Conservation (phyloP, 2,113 vertebrate species). For the Cairina moschata region DNA sequence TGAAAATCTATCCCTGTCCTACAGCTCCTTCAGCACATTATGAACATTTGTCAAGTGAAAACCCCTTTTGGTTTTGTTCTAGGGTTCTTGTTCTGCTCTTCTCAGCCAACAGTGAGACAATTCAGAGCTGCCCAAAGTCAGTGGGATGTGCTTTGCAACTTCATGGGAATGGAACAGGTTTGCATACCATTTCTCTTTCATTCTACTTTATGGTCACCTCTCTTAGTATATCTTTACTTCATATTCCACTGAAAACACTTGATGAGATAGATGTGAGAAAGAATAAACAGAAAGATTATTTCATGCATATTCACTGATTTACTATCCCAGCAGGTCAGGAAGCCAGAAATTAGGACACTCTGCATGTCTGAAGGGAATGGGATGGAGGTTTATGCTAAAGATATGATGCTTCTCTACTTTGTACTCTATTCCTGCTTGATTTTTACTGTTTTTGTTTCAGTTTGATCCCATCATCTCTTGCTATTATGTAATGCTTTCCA, state of each 20-base stretch:
- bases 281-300: background rate
- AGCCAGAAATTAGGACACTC: background rate
- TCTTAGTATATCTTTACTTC: background rate
- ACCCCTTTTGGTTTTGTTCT: rapidly evolving
- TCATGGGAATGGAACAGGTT: background rate
- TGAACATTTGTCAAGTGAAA: background rate
- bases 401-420: background rate
- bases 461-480: background rate
- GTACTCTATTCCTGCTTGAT: background rate
- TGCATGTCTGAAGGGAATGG: background rate
- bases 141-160: background rate
- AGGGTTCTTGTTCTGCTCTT: background rate
- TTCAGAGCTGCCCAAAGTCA: background rate
- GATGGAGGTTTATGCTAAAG: background rate
- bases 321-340: background rate
- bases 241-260: background rate
- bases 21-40: background rate
- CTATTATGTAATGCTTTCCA: background rate
- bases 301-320: background rate
- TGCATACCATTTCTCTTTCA: background rate
- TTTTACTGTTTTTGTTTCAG: background rate
- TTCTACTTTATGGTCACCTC: background rate
- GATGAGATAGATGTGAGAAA: background rate
- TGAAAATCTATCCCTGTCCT: background rate
- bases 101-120: background rate